Evolutionary conservation across 2,888 invertebrate species (phyloP).

Genomic region (Apomyelois bistriatella): DNA sequence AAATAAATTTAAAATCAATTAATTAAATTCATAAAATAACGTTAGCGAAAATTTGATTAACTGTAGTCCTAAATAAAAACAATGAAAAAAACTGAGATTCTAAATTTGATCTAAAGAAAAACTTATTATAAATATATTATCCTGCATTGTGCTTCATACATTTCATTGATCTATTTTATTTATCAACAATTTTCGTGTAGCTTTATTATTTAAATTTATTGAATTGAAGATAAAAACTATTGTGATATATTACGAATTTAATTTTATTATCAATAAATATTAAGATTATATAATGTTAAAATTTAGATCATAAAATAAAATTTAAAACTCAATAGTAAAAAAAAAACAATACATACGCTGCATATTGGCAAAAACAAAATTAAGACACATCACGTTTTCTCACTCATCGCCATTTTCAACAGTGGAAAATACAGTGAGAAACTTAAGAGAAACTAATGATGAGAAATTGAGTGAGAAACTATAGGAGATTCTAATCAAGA

Average conservation of each 20-base stretch:
- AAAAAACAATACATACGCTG: no score
- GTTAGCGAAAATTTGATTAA: slow-evolving; percentile 11
- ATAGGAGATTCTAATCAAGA: neutral
- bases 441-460: neutral
- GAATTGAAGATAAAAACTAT: neutral
- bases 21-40: neutral
- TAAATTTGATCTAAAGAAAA: slow-evolving; percentile 45
- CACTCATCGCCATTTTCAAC: neutral
- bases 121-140: slow-evolving; percentile 38
- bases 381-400: no score
- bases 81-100: slow-evolving; percentile 57
- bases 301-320: no score
- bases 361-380: no score
- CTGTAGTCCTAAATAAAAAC: slow-evolving; percentile 28
- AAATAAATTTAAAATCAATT: neutral
- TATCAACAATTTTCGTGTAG: slow-evolving; percentile 10
- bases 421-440: neutral
- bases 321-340: no score
- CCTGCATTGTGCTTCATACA: slow-evolving; percentile 50
- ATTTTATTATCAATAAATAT: neutral
- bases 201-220: neutral
- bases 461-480: neutral
- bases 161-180: slow-evolving; percentile 14
- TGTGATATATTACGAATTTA: no score
- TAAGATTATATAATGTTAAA: neutral